Conservation (phyloP, 2,888 invertebrate genomes). For the Eupsilia transversa region DNA sequence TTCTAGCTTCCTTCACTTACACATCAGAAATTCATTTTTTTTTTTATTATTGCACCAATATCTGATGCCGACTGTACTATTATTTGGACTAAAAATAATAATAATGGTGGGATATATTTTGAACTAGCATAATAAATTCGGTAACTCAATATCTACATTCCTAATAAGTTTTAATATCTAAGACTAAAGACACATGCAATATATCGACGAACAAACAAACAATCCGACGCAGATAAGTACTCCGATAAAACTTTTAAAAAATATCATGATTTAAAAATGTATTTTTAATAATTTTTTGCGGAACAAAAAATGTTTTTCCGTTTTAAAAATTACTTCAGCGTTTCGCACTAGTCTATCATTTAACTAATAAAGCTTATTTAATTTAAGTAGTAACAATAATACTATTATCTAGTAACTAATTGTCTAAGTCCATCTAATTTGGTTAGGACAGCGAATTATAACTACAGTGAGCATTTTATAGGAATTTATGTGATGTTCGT, state of each 20-base stretch:
- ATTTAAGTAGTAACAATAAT: conserved; percentile 68
- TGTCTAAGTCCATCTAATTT: conserved; percentile 40
- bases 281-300: not conserved
- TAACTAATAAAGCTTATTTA: conserved; percentile 73
- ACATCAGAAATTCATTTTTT: not conserved
- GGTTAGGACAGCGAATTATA: conserved; percentile 58
- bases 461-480: conserved; percentile 72
- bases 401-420: conserved; percentile 60
- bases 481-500: conserved; percentile 58
- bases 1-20: not conserved
- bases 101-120: conserved; percentile 67
- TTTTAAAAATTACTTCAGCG: conserved; percentile 47
- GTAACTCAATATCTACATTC: conserved; percentile 57
- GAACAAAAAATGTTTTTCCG: conserved; percentile 9
- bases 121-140: conserved; percentile 63
- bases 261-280: conserved; percentile 32
- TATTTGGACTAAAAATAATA: conserved; percentile 47
- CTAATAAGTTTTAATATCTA: conserved; percentile 28
- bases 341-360: conserved; percentile 55
- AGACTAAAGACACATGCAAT: conserved; percentile 42
- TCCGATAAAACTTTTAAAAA: conserved; percentile 33
- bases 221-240: conserved; percentile 22
- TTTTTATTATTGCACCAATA: conserved; percentile 18
- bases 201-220: conserved; percentile 25
- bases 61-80: conserved; percentile 52